Evolutionary conservation across 2,113 vertebrate species (phyloP).

Genomic region (Brachyistius frenatus): DNA sequence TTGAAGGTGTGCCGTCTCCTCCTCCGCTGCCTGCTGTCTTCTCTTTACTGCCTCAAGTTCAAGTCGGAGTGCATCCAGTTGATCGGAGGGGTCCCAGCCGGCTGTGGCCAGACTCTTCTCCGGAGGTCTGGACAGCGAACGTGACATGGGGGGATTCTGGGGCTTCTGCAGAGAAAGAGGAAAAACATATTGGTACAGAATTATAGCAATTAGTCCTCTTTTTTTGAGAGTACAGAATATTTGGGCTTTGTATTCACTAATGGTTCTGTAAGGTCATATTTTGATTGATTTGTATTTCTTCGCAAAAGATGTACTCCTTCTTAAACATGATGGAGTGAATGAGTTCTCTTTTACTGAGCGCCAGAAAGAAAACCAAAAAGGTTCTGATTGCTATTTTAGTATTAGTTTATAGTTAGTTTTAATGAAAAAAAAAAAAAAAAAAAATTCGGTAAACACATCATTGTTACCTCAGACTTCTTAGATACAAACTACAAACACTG

Average conservation of each 20-base stretch:
- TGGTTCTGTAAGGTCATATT: not conserved
- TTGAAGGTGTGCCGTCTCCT: slow-evolving; percentile 87
- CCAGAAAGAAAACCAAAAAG: not conserved
- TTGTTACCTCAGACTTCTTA: too few relatives aligned
- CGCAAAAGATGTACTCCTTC: not conserved
- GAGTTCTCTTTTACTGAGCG: not conserved
- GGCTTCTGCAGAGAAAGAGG: slow-evolving; percentile 55
- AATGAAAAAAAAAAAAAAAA: too few relatives aligned
- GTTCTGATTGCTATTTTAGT: not conserved
- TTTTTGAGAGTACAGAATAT: not conserved
- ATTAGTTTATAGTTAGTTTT: not conserved
- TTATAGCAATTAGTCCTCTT: not conserved
- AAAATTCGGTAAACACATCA: too few relatives aligned
- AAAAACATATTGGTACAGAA: not conserved
- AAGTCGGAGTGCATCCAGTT: slow-evolving; percentile 84
- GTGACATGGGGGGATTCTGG: slow-evolving; percentile 77
- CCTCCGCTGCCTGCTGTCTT: slow-evolving; percentile 84
- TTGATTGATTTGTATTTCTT: not conserved
- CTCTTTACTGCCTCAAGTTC: slow-evolving; percentile 86
- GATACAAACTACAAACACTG: too few relatives aligned
- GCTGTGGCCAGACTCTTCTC: slow-evolving; percentile 82
- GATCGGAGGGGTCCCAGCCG: slow-evolving; percentile 64
- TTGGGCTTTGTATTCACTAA: not conserved
- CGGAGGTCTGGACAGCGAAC: slow-evolving; percentile 86
- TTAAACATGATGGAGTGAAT: not conserved